These are phyloP conservation scores for Ictidomys tridecemlineatus DNA, from an alignment of 2,113 vertebrate species.

Conservation along the genomic window DNA sequence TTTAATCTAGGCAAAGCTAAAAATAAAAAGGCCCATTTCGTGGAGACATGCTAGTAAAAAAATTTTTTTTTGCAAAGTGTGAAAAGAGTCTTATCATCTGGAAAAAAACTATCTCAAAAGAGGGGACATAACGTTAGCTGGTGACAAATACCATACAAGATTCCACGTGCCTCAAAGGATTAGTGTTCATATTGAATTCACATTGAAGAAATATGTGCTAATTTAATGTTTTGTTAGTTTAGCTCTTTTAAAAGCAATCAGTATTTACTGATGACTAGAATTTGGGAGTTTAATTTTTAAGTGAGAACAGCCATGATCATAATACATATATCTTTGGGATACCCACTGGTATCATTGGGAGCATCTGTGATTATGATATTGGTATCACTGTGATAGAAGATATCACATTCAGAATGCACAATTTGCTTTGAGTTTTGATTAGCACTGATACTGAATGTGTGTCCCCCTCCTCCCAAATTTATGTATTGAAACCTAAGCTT, in stretches of 20 bases:
- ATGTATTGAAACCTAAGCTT: not conserved
- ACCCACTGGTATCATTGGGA: not conserved
- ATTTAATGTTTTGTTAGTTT: slow-evolving; percentile 28
- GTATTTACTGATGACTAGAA: not conserved
- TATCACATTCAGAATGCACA: not conserved
- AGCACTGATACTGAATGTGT: not conserved
- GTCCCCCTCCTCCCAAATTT: not conserved
- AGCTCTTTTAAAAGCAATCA: not conserved
- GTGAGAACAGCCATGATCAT: not conserved
- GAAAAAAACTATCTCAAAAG: slow-evolving; percentile 26
- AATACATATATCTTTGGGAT: not conserved
- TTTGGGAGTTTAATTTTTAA: slow-evolving; percentile 41
- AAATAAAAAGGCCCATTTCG: slow-evolving; percentile 74
- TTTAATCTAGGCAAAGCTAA: slow-evolving; percentile 77
- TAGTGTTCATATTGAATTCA: slow-evolving; percentile 49
- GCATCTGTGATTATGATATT: not conserved
- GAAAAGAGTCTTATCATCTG: slow-evolving; percentile 53
- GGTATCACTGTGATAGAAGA: not conserved
- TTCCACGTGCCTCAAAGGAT: not conserved
- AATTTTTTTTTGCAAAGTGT: not conserved
- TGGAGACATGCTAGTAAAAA: slow-evolving; percentile 69
- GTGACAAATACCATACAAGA: slow-evolving; percentile 3
- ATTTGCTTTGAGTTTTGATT: slow-evolving; percentile 48
- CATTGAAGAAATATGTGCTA: not conserved
- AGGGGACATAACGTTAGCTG: not conserved